Conservation (phyloP, 2,888 invertebrate genomes). For the Drosophila hawaiiensis region DNA sequence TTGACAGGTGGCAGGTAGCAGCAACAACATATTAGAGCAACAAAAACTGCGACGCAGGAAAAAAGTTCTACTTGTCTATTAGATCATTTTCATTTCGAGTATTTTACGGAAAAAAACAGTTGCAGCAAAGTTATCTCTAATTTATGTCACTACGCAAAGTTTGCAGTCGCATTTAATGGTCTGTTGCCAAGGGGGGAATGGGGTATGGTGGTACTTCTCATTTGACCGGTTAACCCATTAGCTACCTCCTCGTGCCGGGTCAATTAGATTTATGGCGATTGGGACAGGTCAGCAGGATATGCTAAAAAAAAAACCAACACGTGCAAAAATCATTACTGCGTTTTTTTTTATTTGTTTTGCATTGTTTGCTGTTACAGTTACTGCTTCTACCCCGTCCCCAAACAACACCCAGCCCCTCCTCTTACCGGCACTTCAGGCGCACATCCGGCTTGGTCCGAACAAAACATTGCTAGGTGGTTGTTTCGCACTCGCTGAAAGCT, state of each 20-base stretch:
- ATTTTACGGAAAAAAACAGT: constrained; percentile 26
- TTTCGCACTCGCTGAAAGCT: constrained; percentile 49
- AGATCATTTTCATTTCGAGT: constrained; percentile 33
- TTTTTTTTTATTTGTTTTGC: constrained; percentile 42
- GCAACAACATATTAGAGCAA: constrained; percentile 49
- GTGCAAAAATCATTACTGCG: constrained; percentile 39
- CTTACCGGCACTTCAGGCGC: constrained; percentile 47
- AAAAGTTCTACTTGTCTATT: constrained; percentile 20
- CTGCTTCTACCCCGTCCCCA: not conserved
- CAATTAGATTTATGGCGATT: constrained; percentile 76
- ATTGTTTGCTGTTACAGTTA: constrained; percentile 55
- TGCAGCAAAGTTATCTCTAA: constrained; percentile 56
- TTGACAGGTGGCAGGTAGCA: constrained; percentile 46
- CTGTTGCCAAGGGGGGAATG: constrained; percentile 9
- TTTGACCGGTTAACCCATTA: constrained; percentile 73
- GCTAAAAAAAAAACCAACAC: constrained; percentile 58
- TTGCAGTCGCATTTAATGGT: constrained; percentile 64
- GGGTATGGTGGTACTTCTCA: not conserved
- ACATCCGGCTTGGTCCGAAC: constrained; percentile 55
- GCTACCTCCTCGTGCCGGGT: constrained; percentile 38
- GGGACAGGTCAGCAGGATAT: constrained; percentile 46
- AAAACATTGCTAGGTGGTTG: constrained; percentile 75
- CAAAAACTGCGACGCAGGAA: constrained; percentile 53
- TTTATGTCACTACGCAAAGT: constrained; percentile 66
- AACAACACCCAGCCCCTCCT: not conserved